Percentiles rank a stretch among this genome's conserved stretches.
Evolutionary conservation across 2,113 vertebrate species (phyloP).

Genomic region (Orientallactaga bullata): DNA sequence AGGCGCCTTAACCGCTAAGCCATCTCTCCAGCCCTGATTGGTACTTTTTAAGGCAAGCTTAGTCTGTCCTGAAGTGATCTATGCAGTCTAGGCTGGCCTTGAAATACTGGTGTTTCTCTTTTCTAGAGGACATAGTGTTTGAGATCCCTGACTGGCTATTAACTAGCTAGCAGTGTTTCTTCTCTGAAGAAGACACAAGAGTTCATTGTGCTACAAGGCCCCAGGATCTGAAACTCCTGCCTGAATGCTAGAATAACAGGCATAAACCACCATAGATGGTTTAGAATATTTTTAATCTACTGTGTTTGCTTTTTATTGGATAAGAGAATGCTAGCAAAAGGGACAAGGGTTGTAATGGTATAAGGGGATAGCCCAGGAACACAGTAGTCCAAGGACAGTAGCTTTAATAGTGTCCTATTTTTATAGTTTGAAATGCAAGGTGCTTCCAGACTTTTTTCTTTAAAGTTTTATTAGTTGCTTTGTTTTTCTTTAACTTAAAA

Average conservation of each 20-base stretch:
- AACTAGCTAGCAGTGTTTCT: not conserved
- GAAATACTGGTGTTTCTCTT: not conserved
- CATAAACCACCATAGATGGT: not conserved
- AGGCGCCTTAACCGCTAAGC: too few species aligned
- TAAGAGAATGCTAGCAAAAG: not conserved
- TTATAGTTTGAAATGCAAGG: slow-evolving; percentile 9
- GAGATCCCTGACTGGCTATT: not conserved
- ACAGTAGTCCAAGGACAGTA: not conserved
- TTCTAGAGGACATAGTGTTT: not conserved
- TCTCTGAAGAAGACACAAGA: not conserved
- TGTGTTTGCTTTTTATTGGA: not conserved
- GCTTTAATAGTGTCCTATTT: not conserved
- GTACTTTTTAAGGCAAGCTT: too few species aligned
- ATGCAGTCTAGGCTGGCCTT: not conserved
- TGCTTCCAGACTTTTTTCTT: not conserved
- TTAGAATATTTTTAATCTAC: not conserved
- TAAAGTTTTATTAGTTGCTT: too few species aligned
- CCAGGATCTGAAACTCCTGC: not conserved
- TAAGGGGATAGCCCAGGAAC: not conserved
- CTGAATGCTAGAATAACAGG: not conserved
- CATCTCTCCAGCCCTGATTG: too few species aligned
- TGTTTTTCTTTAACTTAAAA: too few species aligned
- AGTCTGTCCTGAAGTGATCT: not conserved
- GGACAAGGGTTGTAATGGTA: not conserved
- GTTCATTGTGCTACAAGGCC: too few species aligned